Percentiles rank a stretch among this genome's conserved stretches.
These are phyloP conservation scores for Xiphophorus birchmanni DNA, from an alignment of 2,797 vertebrate genomes.

Conservation along the genomic window DNA sequence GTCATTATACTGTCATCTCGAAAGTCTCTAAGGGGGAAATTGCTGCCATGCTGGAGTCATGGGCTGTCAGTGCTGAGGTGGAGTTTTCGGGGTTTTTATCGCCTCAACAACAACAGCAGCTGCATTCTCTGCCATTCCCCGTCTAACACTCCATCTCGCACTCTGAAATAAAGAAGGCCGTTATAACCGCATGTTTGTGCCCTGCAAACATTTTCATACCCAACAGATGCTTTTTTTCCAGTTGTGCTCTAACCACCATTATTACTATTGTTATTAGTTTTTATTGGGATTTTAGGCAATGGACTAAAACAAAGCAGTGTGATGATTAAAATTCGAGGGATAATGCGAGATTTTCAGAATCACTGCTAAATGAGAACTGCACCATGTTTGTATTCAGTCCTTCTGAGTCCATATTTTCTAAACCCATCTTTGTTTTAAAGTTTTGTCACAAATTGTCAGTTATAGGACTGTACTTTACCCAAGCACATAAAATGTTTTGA, in stretches of 20 bases:
- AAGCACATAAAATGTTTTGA: not conserved
- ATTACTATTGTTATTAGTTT: not conserved
- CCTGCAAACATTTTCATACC: not conserved
- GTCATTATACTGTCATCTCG: conserved; percentile 52
- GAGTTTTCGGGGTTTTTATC: conserved; percentile 19
- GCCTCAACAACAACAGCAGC: not conserved
- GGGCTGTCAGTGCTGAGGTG: conserved; percentile 26
- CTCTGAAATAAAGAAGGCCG: conserved; percentile 1
- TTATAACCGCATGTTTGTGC: not conserved
- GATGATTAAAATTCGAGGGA: not conserved
- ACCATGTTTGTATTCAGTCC: not conserved
- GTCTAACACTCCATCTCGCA: conserved; percentile 27
- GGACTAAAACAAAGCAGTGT: not conserved
- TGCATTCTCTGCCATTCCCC: conserved; percentile 30
- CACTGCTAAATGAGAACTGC: not conserved
- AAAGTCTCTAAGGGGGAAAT: conserved; percentile 42
- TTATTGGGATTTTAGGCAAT: not conserved
- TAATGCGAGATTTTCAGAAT: not conserved
- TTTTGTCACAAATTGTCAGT: not conserved
- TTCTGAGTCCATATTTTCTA: not conserved
- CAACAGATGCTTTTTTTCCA: not conserved
- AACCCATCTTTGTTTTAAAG: not conserved
- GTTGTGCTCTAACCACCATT: no score
- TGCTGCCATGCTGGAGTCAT: conserved; percentile 40
- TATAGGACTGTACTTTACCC: not conserved